Conservation (phyloP, 2,113 vertebrate genomes). For the Labeo catla region DNA sequence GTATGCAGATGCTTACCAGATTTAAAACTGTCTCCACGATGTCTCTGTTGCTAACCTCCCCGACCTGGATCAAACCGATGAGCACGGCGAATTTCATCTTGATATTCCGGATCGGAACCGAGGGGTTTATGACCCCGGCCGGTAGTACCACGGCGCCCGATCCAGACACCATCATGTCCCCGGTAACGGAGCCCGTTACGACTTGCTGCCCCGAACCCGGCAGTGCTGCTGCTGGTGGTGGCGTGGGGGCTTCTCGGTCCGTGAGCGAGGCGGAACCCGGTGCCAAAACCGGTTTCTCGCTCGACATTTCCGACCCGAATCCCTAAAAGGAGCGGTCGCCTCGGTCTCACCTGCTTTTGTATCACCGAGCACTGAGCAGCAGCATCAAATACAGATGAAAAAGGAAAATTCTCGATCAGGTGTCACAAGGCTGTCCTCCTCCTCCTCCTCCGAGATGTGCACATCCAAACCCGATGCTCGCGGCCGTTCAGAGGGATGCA, state of each 20-base stretch:
- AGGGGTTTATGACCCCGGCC: slow-evolving; percentile 95
- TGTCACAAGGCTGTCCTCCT: slow-evolving; percentile 24
- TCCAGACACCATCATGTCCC: slow-evolving; percentile 87
- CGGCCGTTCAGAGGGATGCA: slow-evolving; percentile 67
- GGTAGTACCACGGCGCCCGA: slow-evolving; percentile 92
- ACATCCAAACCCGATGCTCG: slow-evolving; percentile 68
- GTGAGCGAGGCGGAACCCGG: slow-evolving; percentile 79
- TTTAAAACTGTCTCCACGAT: slow-evolving; percentile 99
- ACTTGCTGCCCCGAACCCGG: slow-evolving; percentile 77
- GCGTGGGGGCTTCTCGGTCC: slow-evolving; percentile 69
- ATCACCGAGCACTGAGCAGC: slow-evolving; percentile 66
- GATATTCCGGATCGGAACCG: slow-evolving; percentile 98
- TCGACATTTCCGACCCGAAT: slow-evolving; percentile 86
- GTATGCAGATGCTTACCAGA: slow-evolving; percentile 85
- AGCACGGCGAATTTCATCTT: slow-evolving; percentile 99
- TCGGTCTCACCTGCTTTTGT: slow-evolving; percentile 78
- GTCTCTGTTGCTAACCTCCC: slow-evolving; percentile 99
- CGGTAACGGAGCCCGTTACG: slow-evolving; percentile 74
- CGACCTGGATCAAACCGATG: slow-evolving; percentile 98
- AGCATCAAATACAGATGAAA: slow-evolving; percentile 63
- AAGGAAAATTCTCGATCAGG: slow-evolving; percentile 48
- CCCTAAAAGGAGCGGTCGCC: slow-evolving; percentile 76
- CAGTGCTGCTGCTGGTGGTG: slow-evolving; percentile 56
- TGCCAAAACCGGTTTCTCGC: slow-evolving; percentile 88
- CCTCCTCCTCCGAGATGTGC: slow-evolving; percentile 38